Evolutionary conservation across 2,888 invertebrate species (phyloP).

Genomic region (Lasioglossum pauxillum): DNA sequence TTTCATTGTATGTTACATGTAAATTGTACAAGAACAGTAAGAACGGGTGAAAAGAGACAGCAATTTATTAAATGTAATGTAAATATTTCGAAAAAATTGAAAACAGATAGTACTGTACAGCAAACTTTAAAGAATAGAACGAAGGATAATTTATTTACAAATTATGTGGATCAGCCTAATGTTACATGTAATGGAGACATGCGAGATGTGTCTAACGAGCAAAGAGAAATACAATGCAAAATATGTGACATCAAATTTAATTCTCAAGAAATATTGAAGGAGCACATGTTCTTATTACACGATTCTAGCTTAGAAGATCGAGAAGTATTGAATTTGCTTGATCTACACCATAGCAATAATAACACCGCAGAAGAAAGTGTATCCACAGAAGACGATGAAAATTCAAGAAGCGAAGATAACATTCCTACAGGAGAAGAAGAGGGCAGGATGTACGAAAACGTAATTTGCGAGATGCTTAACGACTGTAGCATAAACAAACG

Average conservation of each 20-base stretch:
- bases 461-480: not conserved
- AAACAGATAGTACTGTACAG: not conserved
- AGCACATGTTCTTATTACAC: slow-evolving; percentile 47
- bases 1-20: slow-evolving; percentile 11
- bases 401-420: not conserved
- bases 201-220: not conserved
- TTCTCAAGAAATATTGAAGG: slow-evolving; percentile 14
- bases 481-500: not conserved
- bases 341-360: not conserved
- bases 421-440: no score
- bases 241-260: slow-evolving; percentile 31
- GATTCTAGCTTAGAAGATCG: not conserved
- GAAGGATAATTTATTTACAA: not conserved
- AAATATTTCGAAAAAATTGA: slow-evolving; percentile 10
- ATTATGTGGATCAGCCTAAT: not conserved
- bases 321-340: not conserved
- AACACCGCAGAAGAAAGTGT: not conserved
- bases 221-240: slow-evolving; percentile 6
- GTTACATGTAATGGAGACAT: not conserved
- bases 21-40: slow-evolving; percentile 27
- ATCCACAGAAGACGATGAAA: not conserved
- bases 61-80: slow-evolving; percentile 24
- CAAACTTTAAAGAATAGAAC: not conserved
- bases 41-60: not conserved
- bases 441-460: not conserved